These are phyloP conservation scores for Cactoblastis cactorum DNA, from an alignment of 2,888 invertebrate genomes.

Conservation along the genomic window DNA sequence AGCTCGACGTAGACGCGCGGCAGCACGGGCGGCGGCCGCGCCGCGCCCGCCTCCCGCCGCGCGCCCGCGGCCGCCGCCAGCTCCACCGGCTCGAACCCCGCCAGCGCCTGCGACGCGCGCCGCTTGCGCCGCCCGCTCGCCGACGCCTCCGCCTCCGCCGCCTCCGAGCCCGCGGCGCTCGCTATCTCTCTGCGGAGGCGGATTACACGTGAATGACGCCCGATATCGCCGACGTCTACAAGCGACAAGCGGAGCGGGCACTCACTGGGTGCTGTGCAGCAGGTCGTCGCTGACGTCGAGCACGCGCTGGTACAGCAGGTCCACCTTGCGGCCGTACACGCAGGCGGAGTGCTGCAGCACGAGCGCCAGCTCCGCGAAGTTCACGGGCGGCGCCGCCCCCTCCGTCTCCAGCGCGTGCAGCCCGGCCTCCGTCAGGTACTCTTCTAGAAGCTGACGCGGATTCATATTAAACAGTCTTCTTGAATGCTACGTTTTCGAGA, in stretches of 20 bases:
- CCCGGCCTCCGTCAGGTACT: conserved; percentile 76
- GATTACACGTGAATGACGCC: too few species aligned
- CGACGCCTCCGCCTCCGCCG: conserved; percentile 11
- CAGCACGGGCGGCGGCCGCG: conserved; percentile 61
- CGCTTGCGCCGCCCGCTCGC: conserved; percentile 16
- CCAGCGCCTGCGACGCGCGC: conserved; percentile 14
- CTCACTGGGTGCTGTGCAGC: conserved; percentile 38
- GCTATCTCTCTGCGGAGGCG: conserved; percentile 14
- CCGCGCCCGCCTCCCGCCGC: conserved; percentile 20
- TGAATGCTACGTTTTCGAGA: too few species aligned
- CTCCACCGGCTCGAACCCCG: conserved; percentile 20
- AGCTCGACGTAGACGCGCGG: conserved; percentile 62
- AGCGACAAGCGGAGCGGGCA: too few species aligned
- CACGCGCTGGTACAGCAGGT: conserved; percentile 75
- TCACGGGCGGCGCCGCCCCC: conserved; percentile 52
- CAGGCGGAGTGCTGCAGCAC: conserved; percentile 85
- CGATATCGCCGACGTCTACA: too few species aligned
- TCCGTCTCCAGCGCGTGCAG: conserved; percentile 50
- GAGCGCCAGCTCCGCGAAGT: conserved; percentile 88
- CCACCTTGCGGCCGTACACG: conserved; percentile 87
- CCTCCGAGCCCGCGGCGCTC: conserved; percentile 2
- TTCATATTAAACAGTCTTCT: too few species aligned
- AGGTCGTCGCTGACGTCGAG: conserved; percentile 55
- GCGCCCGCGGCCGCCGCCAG: conserved; percentile 15
- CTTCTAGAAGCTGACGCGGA: conserved; percentile 76